These are phyloP conservation scores for Diarsia mendica DNA, from an alignment of 2,888 invertebrate genomes.

Conservation along the genomic window DNA sequence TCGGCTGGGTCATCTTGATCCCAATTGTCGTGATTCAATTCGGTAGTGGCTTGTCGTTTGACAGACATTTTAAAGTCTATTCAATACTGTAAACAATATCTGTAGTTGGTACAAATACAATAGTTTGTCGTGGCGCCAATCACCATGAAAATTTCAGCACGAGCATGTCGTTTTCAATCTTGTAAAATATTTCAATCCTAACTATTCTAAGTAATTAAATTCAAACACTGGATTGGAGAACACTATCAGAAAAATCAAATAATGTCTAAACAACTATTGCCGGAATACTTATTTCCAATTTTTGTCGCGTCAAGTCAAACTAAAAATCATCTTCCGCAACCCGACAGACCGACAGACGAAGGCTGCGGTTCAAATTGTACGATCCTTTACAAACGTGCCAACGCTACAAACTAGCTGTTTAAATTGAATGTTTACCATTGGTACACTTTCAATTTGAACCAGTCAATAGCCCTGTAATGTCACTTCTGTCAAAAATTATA, in stretches of 20 bases:
- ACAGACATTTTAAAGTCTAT: constrained; percentile 89
- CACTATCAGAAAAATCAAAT: constrained; percentile 2
- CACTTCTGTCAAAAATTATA: too few relatives aligned
- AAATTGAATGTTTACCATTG: too few relatives aligned
- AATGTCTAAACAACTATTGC: neutral
- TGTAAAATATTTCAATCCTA: constrained; percentile 25
- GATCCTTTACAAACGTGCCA: too few relatives aligned
- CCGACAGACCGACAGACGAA: constrained; percentile 18
- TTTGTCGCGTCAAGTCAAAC: constrained; percentile 2
- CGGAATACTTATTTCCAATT: constrained; percentile 11
- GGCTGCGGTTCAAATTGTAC: too few relatives aligned
- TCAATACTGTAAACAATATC: constrained; percentile 16
- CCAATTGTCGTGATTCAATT: constrained; percentile 96
- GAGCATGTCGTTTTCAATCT: constrained; percentile 50
- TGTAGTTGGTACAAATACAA: constrained; percentile 15
- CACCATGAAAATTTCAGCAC: constrained; percentile 51
- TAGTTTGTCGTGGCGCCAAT: constrained; percentile 53
- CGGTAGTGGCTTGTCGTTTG: constrained; percentile 93
- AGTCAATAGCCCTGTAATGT: too few relatives aligned
- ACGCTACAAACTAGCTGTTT: too few relatives aligned
- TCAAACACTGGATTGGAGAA: constrained; percentile 21
- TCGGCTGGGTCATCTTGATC: constrained; percentile 93
- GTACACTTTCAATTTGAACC: too few relatives aligned
- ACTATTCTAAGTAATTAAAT: constrained; percentile 10
- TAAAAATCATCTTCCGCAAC: constrained; percentile 1